Conservation (phyloP, 2,797 vertebrate genomes). For the Gobionotothen gibberifrons region DNA sequence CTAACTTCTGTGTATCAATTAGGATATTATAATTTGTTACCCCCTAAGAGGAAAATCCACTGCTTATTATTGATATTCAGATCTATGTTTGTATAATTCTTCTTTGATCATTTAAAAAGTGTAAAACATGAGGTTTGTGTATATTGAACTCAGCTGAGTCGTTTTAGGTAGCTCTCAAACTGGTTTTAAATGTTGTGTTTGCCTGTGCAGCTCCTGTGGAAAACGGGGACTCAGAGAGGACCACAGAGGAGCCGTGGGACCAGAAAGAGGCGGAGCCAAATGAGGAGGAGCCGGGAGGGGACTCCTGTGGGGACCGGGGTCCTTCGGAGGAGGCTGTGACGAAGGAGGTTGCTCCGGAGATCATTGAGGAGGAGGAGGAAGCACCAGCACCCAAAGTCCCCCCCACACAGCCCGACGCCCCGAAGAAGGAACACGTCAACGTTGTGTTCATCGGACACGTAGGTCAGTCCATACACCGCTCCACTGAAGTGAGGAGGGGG, state of each 20-base stretch:
- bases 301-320: constrained; percentile 81
- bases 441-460: constrained; percentile 99
- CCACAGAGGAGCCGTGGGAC: constrained; percentile 94
- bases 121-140: background rate
- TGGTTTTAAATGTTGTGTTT: background rate
- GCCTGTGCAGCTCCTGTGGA: constrained; percentile 82
- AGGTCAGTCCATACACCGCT: constrained; percentile 84
- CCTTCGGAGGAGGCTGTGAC: constrained; percentile 63
- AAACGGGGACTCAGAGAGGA: constrained; percentile 94
- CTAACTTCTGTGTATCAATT: too few relatives aligned
- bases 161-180: background rate
- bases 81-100: background rate
- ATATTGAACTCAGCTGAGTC: background rate
- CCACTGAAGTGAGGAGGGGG: too few relatives aligned
- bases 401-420: constrained; percentile 89
- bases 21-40: too few relatives aligned
- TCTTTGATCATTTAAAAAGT: background rate
- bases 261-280: constrained; percentile 92
- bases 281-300: constrained; percentile 89
- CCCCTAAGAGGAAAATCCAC: background rate
- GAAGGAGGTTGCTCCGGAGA: constrained; percentile 80
- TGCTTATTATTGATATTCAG: background rate
- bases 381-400: constrained; percentile 89
- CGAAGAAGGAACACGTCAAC: constrained; percentile 97
- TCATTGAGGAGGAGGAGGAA: constrained; percentile 96